Base-by-base conservation (phyloP, 2,113 vertebrate species). In the Lepisosteus oculatus region DNA sequence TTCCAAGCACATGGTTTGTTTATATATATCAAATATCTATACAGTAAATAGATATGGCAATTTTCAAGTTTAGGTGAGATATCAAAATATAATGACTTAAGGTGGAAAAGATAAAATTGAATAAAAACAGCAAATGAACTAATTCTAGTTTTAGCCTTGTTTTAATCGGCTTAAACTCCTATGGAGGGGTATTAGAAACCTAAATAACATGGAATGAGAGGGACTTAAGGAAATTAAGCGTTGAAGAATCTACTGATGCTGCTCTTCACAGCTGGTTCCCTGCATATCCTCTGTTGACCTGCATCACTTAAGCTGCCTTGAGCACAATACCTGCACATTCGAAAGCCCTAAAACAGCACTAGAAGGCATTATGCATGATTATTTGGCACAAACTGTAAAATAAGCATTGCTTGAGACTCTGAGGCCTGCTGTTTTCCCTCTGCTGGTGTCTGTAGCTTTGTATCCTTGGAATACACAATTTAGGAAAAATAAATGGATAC, bases 111-210 rank as follows among this genome's bases (percentile, higher is more conserved):
- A 83, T 83, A 78, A 73, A 72, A 57, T 3, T 56, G 72, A 77
- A 76, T 47, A 56, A 84, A 82, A 78, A 44, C 75, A 61, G 66
- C 17, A 84, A 85, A 85, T 81, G 77, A 74, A 68, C 78, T 79
- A 79, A 85, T 85, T 85, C 78, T 62, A 76, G 82, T 86, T 72
- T 78, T 68, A 81, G 66, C 76, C 17, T 2, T 17, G 61, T 57
- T 72, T 56, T 85, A 84, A 84, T 84, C 63, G 55, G 77, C 77
- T 81, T 88, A 79, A 83, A 85, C 78, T 84, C 55, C 72, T 41
- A 8, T 68, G 59, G 78, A 76, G 72, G 75, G 65, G 80, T 79
- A 79, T 83, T 80, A 83, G 68, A 71, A 77, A 65, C 67, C 17
- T 68, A 72, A 82, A 85, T 79, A 85, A 79, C 81, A 61, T 77